Evolutionary conservation across 2,888 invertebrate genomes (phyloP), one percentile per base, ranked within the genome.

Genomic region (Temnothorax rugatulus): DNA sequence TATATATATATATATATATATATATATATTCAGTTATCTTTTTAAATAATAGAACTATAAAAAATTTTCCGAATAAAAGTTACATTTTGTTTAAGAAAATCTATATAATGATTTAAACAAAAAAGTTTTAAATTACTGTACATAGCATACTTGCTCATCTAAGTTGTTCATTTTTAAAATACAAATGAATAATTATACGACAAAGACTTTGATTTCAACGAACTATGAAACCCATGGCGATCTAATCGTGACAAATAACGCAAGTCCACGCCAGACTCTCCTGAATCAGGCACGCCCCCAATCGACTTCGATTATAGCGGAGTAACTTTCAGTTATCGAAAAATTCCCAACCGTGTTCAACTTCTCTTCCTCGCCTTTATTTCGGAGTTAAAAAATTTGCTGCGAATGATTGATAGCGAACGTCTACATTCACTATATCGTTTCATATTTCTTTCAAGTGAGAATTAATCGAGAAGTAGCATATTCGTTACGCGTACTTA

Each of bases 241-340:
- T 34, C 61, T 47, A 18, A 83, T 77, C 64, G 18, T 9, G 82
- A 87, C 83, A 81, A 86, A 83, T 74, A 76, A 68, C 21, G 9
- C 9, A 15, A 50, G 57, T 86, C 81, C n/a, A 81, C 7, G 52
- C 64, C 86, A 79, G 87, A 61, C 25, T 11, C 11, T 25, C 50
- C 50, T 74, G 64, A 83, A 86, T 86, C 86, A 79, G 84, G 47
- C 52, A 90, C 90, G 90, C 90, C 90, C 87, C 89, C 84, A 57
- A 73, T 79, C 21, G 57, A 81, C 69, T 54, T 63, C 76, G 83
- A 86, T 89, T 83, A 86, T 54, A 34, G 15, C 61, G 29, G 4
- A 73, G 59, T 74, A 86, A 84, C 84, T 84, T 61, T 68, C 75
- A 50, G 73, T 63, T 61, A 61, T 47, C 54, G 11, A 18, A 41